A percentile compares a stretch with the other conserved stretches of the same genome.
Evolutionary conservation across 2,888 invertebrate genomes (phyloP).

Genomic region (Pseudococcus longispinus): DNA sequence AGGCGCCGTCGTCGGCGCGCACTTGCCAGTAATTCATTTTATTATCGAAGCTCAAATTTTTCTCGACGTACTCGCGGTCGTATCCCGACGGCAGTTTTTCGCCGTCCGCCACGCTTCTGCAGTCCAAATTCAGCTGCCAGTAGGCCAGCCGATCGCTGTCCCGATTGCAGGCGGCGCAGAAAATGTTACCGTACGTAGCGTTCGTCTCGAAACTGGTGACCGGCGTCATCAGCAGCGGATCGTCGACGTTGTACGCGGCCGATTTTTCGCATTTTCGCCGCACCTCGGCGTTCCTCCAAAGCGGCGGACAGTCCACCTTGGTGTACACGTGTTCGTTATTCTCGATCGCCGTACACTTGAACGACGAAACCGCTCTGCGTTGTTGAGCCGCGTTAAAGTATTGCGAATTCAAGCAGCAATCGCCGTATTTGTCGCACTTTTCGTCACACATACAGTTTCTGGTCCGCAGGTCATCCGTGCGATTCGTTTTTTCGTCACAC

Average conservation of each 20-base stretch:
- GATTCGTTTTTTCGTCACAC: neutral
- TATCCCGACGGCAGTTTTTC: neutral
- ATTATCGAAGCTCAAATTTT: constrained; percentile 7
- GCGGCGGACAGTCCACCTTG: constrained; percentile 63
- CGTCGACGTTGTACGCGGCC: constrained; percentile 59
- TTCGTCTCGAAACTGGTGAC: constrained; percentile 60
- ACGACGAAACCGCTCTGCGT: constrained; percentile 61
- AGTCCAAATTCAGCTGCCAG: constrained; percentile 63
- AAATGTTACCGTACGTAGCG: constrained; percentile 63
- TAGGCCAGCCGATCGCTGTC: constrained; percentile 61
- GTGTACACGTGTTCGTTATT: constrained; percentile 64
- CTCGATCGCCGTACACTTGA: constrained; percentile 62
- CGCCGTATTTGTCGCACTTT: constrained; percentile 64
- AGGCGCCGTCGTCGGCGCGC: neutral
- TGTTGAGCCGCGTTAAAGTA: constrained; percentile 61
- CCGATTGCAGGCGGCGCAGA: constrained; percentile 64
- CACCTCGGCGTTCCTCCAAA: constrained; percentile 61
- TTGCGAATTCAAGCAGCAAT: constrained; percentile 64
- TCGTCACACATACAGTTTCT: constrained; percentile 65
- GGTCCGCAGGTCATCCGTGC: neutral
- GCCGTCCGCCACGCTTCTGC: neutral
- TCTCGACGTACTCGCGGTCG: neutral
- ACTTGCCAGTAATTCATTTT: constrained; percentile 37
- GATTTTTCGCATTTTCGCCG: constrained; percentile 60
- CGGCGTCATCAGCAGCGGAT: constrained; percentile 59